These are phyloP conservation scores for Pyralis farinalis DNA, from an alignment of 2,888 invertebrate species.

Conservation along the genomic window DNA sequence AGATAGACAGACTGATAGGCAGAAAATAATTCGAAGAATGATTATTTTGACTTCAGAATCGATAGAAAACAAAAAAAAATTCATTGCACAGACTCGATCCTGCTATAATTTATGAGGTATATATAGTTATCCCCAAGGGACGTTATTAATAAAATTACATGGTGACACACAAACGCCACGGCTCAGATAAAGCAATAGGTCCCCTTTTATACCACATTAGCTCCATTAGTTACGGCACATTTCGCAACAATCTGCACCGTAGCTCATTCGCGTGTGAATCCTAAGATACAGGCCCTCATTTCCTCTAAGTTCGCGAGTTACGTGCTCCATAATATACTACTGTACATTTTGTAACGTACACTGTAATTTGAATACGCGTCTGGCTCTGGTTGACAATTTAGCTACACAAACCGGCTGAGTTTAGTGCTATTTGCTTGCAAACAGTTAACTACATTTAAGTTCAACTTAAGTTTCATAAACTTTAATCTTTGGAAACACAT, in stretches of 20 bases:
- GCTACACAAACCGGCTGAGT: neutral
- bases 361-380: neutral
- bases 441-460: no score
- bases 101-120: no score
- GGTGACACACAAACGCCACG: slow-evolving; percentile 43
- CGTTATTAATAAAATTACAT: neutral
- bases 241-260: slow-evolving; percentile 75
- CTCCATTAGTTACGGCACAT: slow-evolving; percentile 78
- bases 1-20: no score
- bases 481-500: no score
- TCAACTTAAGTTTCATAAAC: no score
- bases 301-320: slow-evolving; percentile 55
- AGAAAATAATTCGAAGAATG: no score
- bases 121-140: no score
- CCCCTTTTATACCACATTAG: slow-evolving; percentile 80
- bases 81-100: no score
- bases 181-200: slow-evolving; percentile 68
- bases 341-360: slow-evolving; percentile 6
- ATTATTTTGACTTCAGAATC: no score
- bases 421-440: neutral
- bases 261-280: slow-evolving; percentile 76
- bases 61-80: no score
- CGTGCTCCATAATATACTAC: slow-evolving; percentile 7
- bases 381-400: neutral
- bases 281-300: slow-evolving; percentile 79